Base-by-base conservation (phyloP, 2,113 vertebrate species). In the Otis tarda region DNA sequence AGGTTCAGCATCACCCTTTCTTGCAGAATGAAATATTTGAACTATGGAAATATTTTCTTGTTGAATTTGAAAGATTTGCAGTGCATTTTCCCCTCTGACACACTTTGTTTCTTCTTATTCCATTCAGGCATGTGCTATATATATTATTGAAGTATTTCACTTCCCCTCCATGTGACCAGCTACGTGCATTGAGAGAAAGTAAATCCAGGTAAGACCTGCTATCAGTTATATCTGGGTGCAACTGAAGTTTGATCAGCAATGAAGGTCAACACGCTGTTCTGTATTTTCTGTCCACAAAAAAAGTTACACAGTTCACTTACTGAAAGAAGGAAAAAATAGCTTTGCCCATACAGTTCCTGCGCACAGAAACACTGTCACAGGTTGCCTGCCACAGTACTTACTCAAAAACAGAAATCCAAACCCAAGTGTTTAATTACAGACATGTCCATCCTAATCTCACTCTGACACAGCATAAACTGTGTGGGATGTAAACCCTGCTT, bases 201-300 rank as follows among this genome's bases (percentile, higher is more conserved):
- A 94, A 90, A 92, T 71, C 69, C 90, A 94, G 95, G 92, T 93
- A 84, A 93, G 86, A 79, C 17, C 47, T 81, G 56, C 83, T 76
- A 45, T 87, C 77, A 79, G 69, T 87, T 94, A 86, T n/a, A 78
- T 82, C 60, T 89, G 67, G 21, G 43, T 84, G 61, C 69, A 94
- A 69, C 33, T 86, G 71, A 92, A 89, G 92, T 90, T 91, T 90
- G 60, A 93, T 90, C 83, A 80, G 90, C 76, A 89, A 4, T 90
- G 83, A 94, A 94, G 70, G 87, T 91, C 78, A 93, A 70, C 70
- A 82, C 1, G 1, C 60, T 68, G 69, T 37, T 94, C 60, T 57
- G 60, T 74, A 75, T 95, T 94, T 93, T 94, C 70, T 94, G 59
- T 80, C 85, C 82, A 75, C 80, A 86, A 74, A 91, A 92, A 79